Conservation (phyloP, 2,797 vertebrate species). For the Syndactyla subalaris region DNA sequence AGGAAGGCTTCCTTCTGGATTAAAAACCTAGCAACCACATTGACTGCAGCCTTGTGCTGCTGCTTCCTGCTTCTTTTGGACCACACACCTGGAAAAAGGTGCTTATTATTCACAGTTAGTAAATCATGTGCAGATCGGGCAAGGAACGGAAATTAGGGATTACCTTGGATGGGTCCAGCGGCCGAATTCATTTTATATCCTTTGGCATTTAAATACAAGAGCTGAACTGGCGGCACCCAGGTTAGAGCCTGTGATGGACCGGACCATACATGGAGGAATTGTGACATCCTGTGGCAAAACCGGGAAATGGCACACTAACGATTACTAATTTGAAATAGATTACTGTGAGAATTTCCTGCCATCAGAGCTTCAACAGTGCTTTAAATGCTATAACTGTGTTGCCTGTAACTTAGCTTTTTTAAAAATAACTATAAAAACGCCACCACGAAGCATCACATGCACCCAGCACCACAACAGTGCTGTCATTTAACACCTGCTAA, state of each 20-base stretch:
- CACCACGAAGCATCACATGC: rapidly evolving
- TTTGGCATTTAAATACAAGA: background rate
- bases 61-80: background rate
- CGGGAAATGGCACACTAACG: background rate
- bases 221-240: background rate
- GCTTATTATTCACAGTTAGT: background rate
- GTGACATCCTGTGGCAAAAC: slow-evolving; percentile 52
- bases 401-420: background rate
- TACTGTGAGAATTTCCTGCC: background rate
- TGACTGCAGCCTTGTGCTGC: background rate
- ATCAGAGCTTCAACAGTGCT: background rate
- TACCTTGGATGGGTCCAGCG: background rate
- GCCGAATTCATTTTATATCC: background rate
- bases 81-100: background rate
- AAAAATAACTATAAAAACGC: background rate
- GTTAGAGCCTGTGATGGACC: background rate
- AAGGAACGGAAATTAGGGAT: background rate
- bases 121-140: background rate
- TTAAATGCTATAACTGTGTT: background rate
- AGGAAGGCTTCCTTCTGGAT: background rate
- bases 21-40: background rate
- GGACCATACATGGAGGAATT: background rate
- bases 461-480: background rate
- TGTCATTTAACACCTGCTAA: background rate
- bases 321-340: background rate